Base-by-base conservation (phyloP, 2,888 invertebrate genomes). In the Lycaena phlaeas region DNA sequence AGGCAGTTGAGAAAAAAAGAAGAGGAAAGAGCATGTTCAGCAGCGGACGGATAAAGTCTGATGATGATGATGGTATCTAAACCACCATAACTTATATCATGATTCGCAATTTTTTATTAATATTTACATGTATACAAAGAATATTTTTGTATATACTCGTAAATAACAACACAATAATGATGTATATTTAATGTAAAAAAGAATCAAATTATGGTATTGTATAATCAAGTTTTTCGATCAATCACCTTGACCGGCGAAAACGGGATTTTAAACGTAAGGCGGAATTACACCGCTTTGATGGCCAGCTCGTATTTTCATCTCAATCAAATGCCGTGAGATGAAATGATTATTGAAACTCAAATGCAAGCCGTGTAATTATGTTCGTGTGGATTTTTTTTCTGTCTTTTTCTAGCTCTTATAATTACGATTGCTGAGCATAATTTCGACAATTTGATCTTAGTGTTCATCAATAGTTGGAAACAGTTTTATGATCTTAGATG, bases 211-310 rank as follows among this genome's bases (percentile, higher is more conserved):
- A 34, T 34, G 22, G 17, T 22, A 34, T 22, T 17, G 15, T 31
- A 22, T 34, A 17, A 22, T 34, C 34, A 12, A 34, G 12, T 29
- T 34, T 31, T 22, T 34, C 22, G 34, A 22, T 18, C 9, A 18
- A 34, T 34, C 18, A 22, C 34, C 34, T 34, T 34, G 34, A 34
- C 22, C 18, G 34, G 7, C 34, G 22, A 34, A 30, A 34, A 34
- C 34, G 34, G 34, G 34, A 34, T 22, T 34, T 6, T 6, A 9
- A 34, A 34, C 11, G 12, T 17, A 18, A 10, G 34, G 11, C 1
- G 34, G 34, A 4, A 22, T 22, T 22, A 22, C 22, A 22, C 22
- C 22, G 2, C 11, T 31, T 10, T 22, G 12, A 22, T 22, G 9
- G 22, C 6, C 34, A 18, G 5, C 6, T 11, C 18, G 34, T 18